Percentiles rank a stretch among this genome's conserved stretches.
Evolutionary conservation across 2,888 invertebrate species (phyloP).

Genomic region (Gryllus longicercus): DNA sequence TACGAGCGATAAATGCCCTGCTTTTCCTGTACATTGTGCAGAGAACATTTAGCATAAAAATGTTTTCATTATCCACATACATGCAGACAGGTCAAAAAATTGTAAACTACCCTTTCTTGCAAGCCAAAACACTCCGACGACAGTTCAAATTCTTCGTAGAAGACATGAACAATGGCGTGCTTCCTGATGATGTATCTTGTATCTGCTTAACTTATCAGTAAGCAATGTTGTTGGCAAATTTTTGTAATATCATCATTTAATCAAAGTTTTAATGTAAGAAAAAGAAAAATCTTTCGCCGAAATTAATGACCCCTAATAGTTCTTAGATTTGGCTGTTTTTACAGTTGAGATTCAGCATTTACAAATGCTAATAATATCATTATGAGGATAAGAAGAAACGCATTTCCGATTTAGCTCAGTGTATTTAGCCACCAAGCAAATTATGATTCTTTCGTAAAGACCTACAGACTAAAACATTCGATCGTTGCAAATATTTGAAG

Average conservation of each 20-base stretch:
- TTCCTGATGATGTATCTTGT: neutral
- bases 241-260: neutral
- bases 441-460: neutral
- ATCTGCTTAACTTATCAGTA: neutral
- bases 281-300: neutral
- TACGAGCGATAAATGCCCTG: too few relatives aligned
- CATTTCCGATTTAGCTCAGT: too few relatives aligned
- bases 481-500: conserved; percentile 20
- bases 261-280: neutral
- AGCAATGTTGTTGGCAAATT: neutral
- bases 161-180: neutral
- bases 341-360: too few relatives aligned
- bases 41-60: too few relatives aligned
- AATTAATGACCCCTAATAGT: neutral
- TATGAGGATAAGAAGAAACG: too few relatives aligned
- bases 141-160: neutral
- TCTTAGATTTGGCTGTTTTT: neutral
- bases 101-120: neutral
- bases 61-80: neutral
- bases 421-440: neutral
- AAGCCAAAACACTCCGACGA: neutral
- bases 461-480: conserved; percentile 12
- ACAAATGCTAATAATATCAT: too few relatives aligned
- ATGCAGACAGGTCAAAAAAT: neutral
- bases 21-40: too few relatives aligned